Evolutionary conservation across 2,888 invertebrate species (phyloP).

Genomic region (Ennomos erosarius): DNA sequence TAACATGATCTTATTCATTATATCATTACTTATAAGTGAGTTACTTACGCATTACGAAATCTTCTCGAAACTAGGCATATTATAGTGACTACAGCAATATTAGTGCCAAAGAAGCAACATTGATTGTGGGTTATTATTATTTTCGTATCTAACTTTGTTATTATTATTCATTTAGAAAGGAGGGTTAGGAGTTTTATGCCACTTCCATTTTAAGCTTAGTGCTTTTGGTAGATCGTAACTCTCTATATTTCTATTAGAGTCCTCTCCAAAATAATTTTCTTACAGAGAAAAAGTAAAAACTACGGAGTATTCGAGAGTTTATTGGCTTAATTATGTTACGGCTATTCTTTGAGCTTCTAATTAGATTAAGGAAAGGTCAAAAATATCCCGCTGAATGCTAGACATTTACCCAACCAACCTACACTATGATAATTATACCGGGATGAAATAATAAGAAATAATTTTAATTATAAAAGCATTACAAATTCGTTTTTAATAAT

Average conservation of each 20-base stretch:
- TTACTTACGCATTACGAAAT: not conserved
- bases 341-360: conserved; percentile 33
- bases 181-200: too few relatives aligned
- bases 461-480: too few relatives aligned
- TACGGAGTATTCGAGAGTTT: conserved; percentile 3
- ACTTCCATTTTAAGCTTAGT: too few relatives aligned
- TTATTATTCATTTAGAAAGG: too few relatives aligned
- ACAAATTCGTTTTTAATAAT: too few relatives aligned
- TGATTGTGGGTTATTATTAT: too few relatives aligned
- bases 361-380: conserved; percentile 32
- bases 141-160: too few relatives aligned
- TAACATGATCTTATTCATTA: not conserved
- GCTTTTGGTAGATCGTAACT: too few relatives aligned
- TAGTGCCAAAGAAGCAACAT: too few relatives aligned
- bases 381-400: conserved; percentile 21
- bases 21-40: not conserved
- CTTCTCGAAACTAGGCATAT: not conserved
- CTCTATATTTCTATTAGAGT: too few relatives aligned
- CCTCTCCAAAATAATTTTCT: not conserved
- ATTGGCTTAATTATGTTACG: conserved; percentile 9
- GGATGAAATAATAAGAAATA: not conserved
- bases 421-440: not conserved
- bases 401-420: not conserved
- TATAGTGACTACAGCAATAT: too few relatives aligned
- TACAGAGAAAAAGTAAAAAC: conserved; percentile 4